Percentiles rank a stretch among this genome's conserved stretches.
Evolutionary conservation across 92 coral and sea anemone species (phyloP).

Genomic region (Chrysogorgia sp.): DNA sequence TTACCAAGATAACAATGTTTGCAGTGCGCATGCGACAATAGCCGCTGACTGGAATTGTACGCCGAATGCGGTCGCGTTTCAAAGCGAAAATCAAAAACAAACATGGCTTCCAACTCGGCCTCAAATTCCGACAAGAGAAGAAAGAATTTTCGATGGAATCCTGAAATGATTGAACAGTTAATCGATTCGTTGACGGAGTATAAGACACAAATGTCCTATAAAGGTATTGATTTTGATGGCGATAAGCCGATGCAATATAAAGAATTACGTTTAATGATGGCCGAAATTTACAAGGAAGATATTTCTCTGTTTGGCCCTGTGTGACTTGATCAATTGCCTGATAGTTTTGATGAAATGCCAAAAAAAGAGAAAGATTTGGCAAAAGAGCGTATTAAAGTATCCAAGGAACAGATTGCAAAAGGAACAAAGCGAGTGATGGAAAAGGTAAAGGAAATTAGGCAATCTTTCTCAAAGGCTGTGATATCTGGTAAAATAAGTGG

Average conservation of each 20-base stretch:
- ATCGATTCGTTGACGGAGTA: constrained; percentile 39
- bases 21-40: constrained; percentile 28
- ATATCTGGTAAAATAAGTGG: constrained; percentile 62
- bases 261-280: constrained; percentile 55
- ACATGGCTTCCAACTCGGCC: constrained; percentile 11
- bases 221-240: constrained; percentile 54
- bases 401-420: constrained; percentile 55
- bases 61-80: constrained; percentile 12
- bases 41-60: constrained; percentile 1
- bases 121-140: constrained; percentile 9
- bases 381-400: constrained; percentile 41
- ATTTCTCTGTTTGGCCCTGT: constrained; percentile 51
- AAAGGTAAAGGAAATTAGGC: constrained; percentile 61
- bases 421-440: constrained; percentile 63
- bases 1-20: neutral
- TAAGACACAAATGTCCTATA: constrained; percentile 48
- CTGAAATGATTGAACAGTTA: constrained; percentile 46
- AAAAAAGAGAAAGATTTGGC: constrained; percentile 47
- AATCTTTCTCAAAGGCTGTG: constrained; percentile 62
- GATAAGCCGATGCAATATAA: constrained; percentile 54
- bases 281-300: constrained; percentile 39
- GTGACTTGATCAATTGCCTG: constrained; percentile 12
- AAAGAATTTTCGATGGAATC: too few relatives aligned
- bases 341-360: constrained; percentile 37
- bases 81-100: constrained; percentile 19